phyloP scores from a whole-genome alignment of 2,888 invertebrate genomes.

The Ernsta delagoae region DNA sequence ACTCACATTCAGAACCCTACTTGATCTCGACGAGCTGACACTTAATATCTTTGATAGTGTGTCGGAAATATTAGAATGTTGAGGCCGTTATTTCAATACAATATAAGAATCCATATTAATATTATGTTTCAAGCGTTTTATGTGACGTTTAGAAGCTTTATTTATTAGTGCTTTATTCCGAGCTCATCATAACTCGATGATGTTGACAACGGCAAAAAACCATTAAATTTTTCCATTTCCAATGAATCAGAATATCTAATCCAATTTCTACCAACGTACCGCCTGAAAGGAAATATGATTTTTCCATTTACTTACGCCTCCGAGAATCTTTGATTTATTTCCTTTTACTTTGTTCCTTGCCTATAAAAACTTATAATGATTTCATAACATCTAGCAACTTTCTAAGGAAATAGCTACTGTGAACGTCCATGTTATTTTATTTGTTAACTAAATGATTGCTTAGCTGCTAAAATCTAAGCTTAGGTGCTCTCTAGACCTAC shows the following conservation, averaged over 20 bases:
- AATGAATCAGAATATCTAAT: not conserved
- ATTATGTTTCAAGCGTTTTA: too few species aligned
- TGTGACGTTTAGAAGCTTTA: too few species aligned
- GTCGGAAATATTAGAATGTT: not conserved
- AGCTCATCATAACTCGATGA: too few species aligned
- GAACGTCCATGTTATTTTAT: too few species aligned
- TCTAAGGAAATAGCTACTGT: too few species aligned
- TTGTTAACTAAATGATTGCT: too few species aligned
- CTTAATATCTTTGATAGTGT: constrained; percentile 31
- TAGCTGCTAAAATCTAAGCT: too few species aligned
- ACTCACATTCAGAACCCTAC: constrained; percentile 47
- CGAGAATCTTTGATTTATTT: not conserved
- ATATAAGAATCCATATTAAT: too few species aligned
- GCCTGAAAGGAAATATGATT: constrained; percentile 10
- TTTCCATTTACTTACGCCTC: constrained; percentile 13
- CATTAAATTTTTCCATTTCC: not conserved
- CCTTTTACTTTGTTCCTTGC: not conserved
- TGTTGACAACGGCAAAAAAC: too few species aligned
- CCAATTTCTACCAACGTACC: not conserved
- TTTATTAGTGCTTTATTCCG: too few species aligned
- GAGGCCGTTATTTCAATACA: not conserved
- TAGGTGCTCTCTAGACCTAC: too few species aligned
- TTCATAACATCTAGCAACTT: not conserved
- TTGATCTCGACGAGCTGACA: constrained; percentile 35
- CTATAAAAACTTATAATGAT: not conserved